A percentile compares a stretch with the other conserved stretches of the same genome.
Conservation (phyloP, 2,888 invertebrate species). For the Polyommatus icarus region DNA sequence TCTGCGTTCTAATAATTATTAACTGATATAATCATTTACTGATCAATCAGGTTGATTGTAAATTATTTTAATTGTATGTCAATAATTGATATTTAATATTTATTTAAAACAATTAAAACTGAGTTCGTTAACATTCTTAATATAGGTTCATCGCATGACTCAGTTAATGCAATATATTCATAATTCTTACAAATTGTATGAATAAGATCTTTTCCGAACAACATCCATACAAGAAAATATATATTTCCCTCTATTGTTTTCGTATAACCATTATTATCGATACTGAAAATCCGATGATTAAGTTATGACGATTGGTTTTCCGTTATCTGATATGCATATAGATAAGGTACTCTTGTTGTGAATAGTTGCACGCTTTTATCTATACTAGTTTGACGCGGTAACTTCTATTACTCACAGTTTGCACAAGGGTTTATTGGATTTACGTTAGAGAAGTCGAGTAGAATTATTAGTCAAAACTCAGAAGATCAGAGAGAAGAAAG, state of each 20-base stretch:
- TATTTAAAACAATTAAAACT: too few relatives aligned
- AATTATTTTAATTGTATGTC: too few relatives aligned
- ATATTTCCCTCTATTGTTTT: background rate
- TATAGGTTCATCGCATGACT: background rate
- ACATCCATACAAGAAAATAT: background rate
- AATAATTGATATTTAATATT: too few relatives aligned
- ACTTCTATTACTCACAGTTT: background rate
- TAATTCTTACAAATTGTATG: background rate
- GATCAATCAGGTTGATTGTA: too few relatives aligned
- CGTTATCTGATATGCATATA: background rate
- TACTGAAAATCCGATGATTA: conserved; percentile 14
- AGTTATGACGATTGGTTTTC: conserved; percentile 22
- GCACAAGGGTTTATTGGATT: too few relatives aligned
- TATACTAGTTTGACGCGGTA: background rate
- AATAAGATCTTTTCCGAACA: background rate
- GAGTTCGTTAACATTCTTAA: background rate
- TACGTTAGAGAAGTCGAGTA: too few relatives aligned
- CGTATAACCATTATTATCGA: background rate
- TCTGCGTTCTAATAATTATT: too few relatives aligned
- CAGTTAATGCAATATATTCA: background rate
- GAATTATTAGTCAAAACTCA: too few relatives aligned
- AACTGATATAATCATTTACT: too few relatives aligned
- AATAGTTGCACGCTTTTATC: conserved; percentile 8
- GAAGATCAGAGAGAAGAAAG: too few relatives aligned
- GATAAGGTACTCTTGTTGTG: conserved; percentile 17